A percentile compares a stretch with the other conserved stretches of the same genome.
phyloP scores from a whole-genome alignment of 2,888 invertebrate species.

The Gymnosoma rotundatum region DNA sequence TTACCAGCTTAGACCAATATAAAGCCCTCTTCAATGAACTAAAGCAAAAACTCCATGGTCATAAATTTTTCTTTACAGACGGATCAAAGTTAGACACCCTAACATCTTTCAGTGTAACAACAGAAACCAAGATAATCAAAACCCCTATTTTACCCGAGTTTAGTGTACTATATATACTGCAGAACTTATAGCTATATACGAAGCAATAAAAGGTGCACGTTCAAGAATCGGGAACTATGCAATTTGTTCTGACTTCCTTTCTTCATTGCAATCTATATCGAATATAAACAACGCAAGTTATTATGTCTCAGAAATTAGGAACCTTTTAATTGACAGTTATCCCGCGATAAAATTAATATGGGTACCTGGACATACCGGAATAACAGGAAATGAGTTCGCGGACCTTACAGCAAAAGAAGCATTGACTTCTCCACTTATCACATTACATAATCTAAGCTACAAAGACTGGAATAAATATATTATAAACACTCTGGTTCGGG shows the following conservation, averaged over 20 bases:
- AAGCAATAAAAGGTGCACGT: not conserved
- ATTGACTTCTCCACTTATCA: no score
- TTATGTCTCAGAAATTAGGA: constrained; percentile 8
- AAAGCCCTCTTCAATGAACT: no score
- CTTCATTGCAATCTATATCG: not conserved
- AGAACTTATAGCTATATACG: constrained; percentile 8
- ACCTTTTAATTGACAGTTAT: not conserved
- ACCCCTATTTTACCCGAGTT: not conserved
- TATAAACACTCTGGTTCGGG: no score
- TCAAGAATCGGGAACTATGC: not conserved
- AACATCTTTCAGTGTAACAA: not conserved
- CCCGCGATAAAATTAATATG: no score
- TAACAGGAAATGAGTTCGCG: no score
- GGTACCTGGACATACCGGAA: no score
- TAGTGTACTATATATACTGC: not conserved
- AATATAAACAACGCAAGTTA: not conserved
- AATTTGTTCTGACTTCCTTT: constrained; percentile 7
- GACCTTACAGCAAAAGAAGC: no score
- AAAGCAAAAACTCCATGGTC: no score
- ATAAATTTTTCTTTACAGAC: constrained; percentile 1
- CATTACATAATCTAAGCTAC: no score
- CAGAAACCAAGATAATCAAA: not conserved
- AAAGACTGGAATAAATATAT: no score
- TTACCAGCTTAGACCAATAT: no score
- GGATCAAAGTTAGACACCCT: not conserved